Base-by-base conservation (phyloP, 2,113 vertebrate species). In the Oncorhynchus clarkii region DNA sequence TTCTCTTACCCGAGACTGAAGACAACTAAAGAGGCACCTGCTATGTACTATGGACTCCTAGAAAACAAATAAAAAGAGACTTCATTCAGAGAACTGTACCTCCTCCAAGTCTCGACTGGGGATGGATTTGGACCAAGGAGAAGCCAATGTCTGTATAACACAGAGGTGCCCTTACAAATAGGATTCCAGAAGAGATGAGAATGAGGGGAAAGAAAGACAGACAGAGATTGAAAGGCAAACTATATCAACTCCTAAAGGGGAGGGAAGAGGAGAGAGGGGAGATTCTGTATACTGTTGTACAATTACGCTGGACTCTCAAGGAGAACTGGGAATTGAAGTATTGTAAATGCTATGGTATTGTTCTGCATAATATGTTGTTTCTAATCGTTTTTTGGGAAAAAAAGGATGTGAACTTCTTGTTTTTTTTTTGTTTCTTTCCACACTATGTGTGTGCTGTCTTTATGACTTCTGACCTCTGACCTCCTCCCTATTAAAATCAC, bases 331-430 rank as follows among this genome's bases (percentile, higher is more conserved):
- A 97, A 94, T 95, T 89, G 96, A 96, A 97, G 94, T 99, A 97
- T 97, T 99, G 97, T 99, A 99, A 98, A 98, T 98, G 96, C 95
- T 98, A 96, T 97, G 96, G 97, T 98, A 97, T 96, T 98, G 96
- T 98, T 98, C 96, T 96, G 96, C 96, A 98, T 98, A 98, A 98
- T 96, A 96, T 95, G 95, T 98, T 98, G 96, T 99, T 98, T 99
- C 96, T 98, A 98, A 99, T 98, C 99, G 96, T 97, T 97, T 99
- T 99, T 98, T 97, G 93, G 93, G 1, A 1, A 6, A 93, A 84
- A 96, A 97, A 98, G 95, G 96, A 98, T 96, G 96, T 97, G 95
- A 97, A 98, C 96, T 95, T 93, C 96, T 97, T 76, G 51, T 54
- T 54, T 78, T 85, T 75, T 79, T 84, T 79, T 92, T 89, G 74